Evolutionary conservation across 2,797 vertebrate species (phyloP).

Genomic region (Varecia variegata): DNA sequence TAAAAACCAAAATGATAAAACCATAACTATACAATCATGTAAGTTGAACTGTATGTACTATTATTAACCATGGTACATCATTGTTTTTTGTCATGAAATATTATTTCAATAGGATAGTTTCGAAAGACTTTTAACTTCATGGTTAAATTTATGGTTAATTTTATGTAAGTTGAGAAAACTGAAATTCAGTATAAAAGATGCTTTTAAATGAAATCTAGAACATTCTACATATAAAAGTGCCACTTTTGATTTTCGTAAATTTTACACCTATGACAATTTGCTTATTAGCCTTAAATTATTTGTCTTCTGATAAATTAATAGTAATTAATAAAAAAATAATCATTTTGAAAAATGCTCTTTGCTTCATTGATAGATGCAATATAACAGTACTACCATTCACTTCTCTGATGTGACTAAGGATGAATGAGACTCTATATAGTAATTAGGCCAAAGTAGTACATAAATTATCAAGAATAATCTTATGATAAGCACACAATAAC

Average conservation of each 20-base stretch:
- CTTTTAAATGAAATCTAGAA: slow-evolving; percentile 13
- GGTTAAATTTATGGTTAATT: background rate
- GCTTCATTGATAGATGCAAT: background rate
- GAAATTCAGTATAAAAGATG: background rate
- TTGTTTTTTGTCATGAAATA: background rate
- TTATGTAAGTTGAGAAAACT: background rate
- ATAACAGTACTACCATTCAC: background rate
- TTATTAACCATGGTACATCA: background rate
- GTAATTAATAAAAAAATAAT: background rate
- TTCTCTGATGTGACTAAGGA: background rate
- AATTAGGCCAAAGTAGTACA: background rate
- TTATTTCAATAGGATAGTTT: background rate
- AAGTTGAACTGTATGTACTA: background rate
- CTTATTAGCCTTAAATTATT: background rate
- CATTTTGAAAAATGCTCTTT: background rate
- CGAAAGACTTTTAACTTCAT: background rate
- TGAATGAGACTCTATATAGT: background rate
- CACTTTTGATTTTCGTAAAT: slow-evolving; percentile 17
- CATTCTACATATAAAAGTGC: background rate
- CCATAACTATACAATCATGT: background rate
- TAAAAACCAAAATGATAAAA: background rate
- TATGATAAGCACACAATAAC: background rate
- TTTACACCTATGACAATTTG: background rate
- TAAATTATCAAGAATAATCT: background rate
- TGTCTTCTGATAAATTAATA: background rate